These are phyloP conservation scores for Morinoia aosen DNA, from an alignment of 2,888 invertebrate species.

Conservation along the genomic window DNA sequence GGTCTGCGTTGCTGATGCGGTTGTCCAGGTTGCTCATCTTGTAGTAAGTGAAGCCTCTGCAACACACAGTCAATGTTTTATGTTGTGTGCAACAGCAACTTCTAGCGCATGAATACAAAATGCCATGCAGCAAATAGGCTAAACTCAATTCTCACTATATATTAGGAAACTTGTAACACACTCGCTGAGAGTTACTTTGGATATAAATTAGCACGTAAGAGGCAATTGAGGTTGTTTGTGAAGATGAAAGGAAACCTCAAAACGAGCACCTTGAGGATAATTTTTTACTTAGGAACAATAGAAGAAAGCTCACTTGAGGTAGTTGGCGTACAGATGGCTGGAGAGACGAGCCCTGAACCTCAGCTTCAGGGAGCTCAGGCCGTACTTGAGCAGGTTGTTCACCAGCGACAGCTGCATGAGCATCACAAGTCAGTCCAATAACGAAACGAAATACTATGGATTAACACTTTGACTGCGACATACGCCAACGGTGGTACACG, in stretches of 20 bases:
- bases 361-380: constrained; percentile 92
- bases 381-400: constrained; percentile 94
- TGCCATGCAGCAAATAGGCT: neutral
- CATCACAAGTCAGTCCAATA: constrained; percentile 61
- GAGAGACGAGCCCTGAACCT: constrained; percentile 91
- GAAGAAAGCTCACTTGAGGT: constrained; percentile 80
- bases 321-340: constrained; percentile 88
- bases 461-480: too few relatives aligned
- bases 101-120: neutral
- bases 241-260: neutral
- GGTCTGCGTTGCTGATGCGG: constrained; percentile 95
- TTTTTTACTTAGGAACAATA: neutral
- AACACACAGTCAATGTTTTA: constrained; percentile 58
- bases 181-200: too few relatives aligned
- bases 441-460: too few relatives aligned
- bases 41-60: constrained; percentile 94
- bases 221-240: too few relatives aligned
- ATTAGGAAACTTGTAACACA: neutral
- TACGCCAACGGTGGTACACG: too few relatives aligned
- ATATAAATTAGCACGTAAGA: too few relatives aligned
- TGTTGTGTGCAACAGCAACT: neutral
- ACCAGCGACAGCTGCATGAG: constrained; percentile 87
- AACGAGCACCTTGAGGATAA: neutral
- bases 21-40: constrained; percentile 96
- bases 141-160: neutral